Evolutionary conservation across 2,888 invertebrate genomes (phyloP).

Genomic region (Odontocolon sp.): DNA sequence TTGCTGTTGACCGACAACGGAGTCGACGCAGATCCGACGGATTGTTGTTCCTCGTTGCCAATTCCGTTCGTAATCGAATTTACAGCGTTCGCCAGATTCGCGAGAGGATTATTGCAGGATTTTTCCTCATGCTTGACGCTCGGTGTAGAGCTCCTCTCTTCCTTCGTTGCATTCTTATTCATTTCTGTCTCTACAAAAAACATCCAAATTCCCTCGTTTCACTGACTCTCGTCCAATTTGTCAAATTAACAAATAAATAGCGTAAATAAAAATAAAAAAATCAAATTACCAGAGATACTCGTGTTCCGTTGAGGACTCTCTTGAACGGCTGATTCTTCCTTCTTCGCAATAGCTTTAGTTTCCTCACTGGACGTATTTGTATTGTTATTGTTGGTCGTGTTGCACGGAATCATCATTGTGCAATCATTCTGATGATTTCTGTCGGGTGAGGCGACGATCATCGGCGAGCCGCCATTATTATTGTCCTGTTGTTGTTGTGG

Average conservation of each 20-base stretch:
- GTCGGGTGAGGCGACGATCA: constrained; percentile 67
- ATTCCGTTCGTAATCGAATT: constrained; percentile 78
- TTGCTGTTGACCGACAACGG: constrained; percentile 72
- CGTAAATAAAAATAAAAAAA: constrained; percentile 2
- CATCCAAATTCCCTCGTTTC: neutral
- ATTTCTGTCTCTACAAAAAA: constrained; percentile 68
- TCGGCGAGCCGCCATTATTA: constrained; percentile 62
- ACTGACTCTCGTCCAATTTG: neutral
- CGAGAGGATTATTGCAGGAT: constrained; percentile 77
- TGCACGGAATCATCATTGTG: constrained; percentile 70
- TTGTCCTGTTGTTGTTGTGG: constrained; percentile 61
- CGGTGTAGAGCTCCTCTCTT: constrained; percentile 72
- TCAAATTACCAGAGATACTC: constrained; percentile 57
- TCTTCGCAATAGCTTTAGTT: constrained; percentile 63
- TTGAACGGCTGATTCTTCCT: constrained; percentile 66
- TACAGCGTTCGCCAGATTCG: constrained; percentile 78
- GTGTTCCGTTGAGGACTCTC: constrained; percentile 47
- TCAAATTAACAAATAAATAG: neutral
- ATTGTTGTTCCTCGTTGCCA: constrained; percentile 67
- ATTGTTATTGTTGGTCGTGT: constrained; percentile 63
- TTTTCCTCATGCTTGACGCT: constrained; percentile 75
- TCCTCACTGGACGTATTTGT: constrained; percentile 65
- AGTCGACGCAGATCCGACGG: constrained; percentile 66
- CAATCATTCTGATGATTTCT: constrained; percentile 71
- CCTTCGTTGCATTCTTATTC: constrained; percentile 69